Evolutionary conservation across 2,797 vertebrate genomes (phyloP).

Genomic region (Rhodeus uyekii): DNA sequence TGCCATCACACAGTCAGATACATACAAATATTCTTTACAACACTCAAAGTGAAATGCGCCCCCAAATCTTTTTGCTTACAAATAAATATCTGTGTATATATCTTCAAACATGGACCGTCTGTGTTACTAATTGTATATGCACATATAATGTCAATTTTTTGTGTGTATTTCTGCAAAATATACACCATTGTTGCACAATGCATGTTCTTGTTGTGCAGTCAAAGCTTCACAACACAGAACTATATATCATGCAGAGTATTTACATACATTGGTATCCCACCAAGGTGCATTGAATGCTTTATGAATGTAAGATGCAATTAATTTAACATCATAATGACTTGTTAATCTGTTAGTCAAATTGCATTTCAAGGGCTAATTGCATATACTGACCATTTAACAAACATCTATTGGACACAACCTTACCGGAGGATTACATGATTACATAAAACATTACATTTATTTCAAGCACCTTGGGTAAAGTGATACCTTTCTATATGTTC

Average conservation of each 20-base stretch:
- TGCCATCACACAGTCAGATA: slow-evolving; percentile 69
- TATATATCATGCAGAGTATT: slow-evolving; percentile 62
- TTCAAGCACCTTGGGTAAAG: slow-evolving; percentile 56
- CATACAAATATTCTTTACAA: slow-evolving; percentile 72
- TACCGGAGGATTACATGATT: slow-evolving; percentile 59
- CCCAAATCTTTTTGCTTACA: slow-evolving; percentile 51
- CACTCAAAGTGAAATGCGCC: slow-evolving; percentile 63
- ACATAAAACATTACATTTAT: slow-evolving; percentile 53
- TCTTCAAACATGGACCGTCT: slow-evolving; percentile 60
- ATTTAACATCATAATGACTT: slow-evolving; percentile 41
- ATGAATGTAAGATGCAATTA: slow-evolving; percentile 56
- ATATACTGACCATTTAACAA: slow-evolving; percentile 60
- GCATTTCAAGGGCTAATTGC: slow-evolving; percentile 64
- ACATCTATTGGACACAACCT: slow-evolving; percentile 63
- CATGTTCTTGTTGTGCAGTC: slow-evolving; percentile 42
- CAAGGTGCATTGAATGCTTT: slow-evolving; percentile 70
- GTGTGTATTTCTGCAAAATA: slow-evolving; percentile 47
- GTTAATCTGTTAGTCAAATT: slow-evolving; percentile 71
- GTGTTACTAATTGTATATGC: slow-evolving; percentile 48
- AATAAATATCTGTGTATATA: slow-evolving; percentile 48
- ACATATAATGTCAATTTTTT: slow-evolving; percentile 49
- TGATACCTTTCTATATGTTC: slow-evolving; percentile 58
- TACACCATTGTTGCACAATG: slow-evolving; percentile 43
- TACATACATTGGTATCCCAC: slow-evolving; percentile 62
- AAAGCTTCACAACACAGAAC: slow-evolving; percentile 53